phyloP scores from a whole-genome alignment of 2,113 vertebrate genomes.

The Amphiprion percula region DNA sequence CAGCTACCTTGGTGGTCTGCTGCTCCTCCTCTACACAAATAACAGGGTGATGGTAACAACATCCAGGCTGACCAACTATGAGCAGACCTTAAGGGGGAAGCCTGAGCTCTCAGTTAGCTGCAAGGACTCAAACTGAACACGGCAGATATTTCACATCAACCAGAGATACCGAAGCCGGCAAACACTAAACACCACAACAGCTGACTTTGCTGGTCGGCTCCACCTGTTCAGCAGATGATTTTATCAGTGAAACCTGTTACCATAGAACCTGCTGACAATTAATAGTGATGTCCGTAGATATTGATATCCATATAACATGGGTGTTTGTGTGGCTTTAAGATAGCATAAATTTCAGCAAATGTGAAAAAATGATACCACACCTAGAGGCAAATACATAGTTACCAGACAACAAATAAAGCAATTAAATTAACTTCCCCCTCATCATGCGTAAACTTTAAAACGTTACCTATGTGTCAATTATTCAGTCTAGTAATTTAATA shows the following conservation, averaged over 20 bases:
- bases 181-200: conserved; percentile 26
- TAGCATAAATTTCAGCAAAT: no score
- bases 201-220: conserved; percentile 21
- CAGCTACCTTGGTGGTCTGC: background rate
- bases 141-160: conserved; percentile 1
- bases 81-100: background rate
- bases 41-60: background rate
- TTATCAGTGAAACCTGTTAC: conserved; percentile 17
- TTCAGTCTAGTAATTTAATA: background rate
- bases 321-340: no score
- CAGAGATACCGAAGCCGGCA: background rate
- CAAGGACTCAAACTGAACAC: conserved; percentile 2
- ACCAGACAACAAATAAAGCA: no score
- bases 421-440: no score
- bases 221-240: background rate
- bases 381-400: background rate
- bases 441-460: no score
- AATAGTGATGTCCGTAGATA: background rate
- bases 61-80: background rate
- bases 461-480: no score
- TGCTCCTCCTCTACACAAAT: background rate
- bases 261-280: background rate
- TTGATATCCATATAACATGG: background rate
- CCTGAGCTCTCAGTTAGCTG: background rate
- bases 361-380: no score